These are phyloP conservation scores for Dasyurus viverrinus DNA, from an alignment of 2,113 vertebrate species.

Conservation along the genomic window DNA sequence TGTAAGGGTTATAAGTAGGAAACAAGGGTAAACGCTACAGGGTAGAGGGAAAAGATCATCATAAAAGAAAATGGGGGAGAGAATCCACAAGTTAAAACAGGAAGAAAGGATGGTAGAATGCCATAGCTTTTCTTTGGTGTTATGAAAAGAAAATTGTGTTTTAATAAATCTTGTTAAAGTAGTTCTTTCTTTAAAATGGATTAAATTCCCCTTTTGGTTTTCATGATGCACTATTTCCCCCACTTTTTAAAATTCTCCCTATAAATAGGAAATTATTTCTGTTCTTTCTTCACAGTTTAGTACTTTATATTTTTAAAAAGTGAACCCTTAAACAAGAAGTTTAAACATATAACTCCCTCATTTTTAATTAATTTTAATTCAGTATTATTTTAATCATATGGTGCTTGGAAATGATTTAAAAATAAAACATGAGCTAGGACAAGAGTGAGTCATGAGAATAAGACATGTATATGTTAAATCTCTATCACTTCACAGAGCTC, in stretches of 20 bases:
- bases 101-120: slow-evolving; percentile 57
- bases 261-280: slow-evolving; percentile 49
- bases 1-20: slow-evolving; percentile 89
- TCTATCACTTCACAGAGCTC: background rate
- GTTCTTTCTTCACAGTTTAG: slow-evolving; percentile 34
- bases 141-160: slow-evolving; percentile 69
- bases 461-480: background rate
- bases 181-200: slow-evolving; percentile 65
- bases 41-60: background rate
- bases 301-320: slow-evolving; percentile 30
- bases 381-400: background rate
- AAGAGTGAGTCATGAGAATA: background rate
- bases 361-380: background rate
- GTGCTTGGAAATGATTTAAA: background rate
- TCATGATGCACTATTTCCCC: slow-evolving; percentile 65
- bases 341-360: background rate
- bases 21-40: slow-evolving; percentile 77
- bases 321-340: background rate
- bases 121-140: slow-evolving; percentile 55
- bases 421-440: background rate
- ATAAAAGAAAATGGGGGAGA: slow-evolving; percentile 80
- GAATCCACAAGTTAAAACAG: slow-evolving; percentile 63
- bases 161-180: slow-evolving; percentile 76
- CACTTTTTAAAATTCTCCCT: slow-evolving; percentile 65
- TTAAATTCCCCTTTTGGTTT: slow-evolving; percentile 73